These are phyloP conservation scores for Micrastur ruficollis DNA, from an alignment of 2,797 vertebrate genomes.

Conservation along the genomic window DNA sequence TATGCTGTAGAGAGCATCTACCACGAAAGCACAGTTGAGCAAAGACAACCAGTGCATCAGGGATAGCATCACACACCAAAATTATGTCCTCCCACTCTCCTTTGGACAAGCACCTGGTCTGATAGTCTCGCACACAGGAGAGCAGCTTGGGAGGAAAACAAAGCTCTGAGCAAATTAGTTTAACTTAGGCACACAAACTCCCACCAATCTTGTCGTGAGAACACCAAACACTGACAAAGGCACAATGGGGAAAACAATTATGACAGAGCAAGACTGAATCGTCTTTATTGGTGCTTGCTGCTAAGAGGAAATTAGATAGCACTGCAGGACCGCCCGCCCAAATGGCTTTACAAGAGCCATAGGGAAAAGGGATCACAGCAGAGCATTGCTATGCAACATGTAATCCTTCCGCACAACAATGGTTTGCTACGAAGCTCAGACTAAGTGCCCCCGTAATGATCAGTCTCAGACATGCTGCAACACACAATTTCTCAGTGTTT, in stretches of 20 bases:
- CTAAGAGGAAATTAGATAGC: slow-evolving; percentile 12
- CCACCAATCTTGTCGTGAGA: neutral
- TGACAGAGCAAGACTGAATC: neutral
- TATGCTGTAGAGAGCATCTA: neutral
- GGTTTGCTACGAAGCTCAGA: slow-evolving; percentile 38
- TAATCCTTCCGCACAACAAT: slow-evolving; percentile 58
- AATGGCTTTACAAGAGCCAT: slow-evolving; percentile 15
- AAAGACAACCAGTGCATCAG: neutral
- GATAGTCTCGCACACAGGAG: neutral
- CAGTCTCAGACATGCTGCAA: slow-evolving; percentile 60
- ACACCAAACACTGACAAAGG: neutral
- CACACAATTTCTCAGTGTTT: slow-evolving; percentile 66
- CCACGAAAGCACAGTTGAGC: neutral
- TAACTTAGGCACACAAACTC: neutral
- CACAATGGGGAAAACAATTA: neutral
- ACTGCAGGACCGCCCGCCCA: neutral
- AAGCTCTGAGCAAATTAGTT: neutral
- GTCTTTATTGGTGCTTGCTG: neutral
- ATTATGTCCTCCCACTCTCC: neutral
- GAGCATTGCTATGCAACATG: slow-evolving; percentile 66
- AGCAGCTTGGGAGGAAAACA: neutral
- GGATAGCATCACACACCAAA: neutral
- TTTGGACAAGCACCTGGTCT: neutral
- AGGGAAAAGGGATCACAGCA: slow-evolving; percentile 54
- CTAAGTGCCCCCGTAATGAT: slow-evolving; percentile 47